A percentile compares a stretch with the other conserved stretches of the same genome.
Conservation (phyloP, 1,140 invertebrate genomes). For the Drosophila setifemur region DNA sequence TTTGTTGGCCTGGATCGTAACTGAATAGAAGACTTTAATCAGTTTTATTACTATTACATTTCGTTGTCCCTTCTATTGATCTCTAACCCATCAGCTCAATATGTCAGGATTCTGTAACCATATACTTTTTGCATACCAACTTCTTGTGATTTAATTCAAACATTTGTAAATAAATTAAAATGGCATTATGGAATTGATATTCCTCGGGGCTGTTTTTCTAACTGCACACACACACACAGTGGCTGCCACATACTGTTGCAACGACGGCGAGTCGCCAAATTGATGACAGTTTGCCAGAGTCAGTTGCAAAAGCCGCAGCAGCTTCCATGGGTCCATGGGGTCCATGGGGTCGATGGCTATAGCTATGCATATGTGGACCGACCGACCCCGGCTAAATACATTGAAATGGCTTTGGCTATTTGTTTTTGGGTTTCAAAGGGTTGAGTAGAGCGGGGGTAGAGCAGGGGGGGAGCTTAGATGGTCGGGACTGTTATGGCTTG, state of each 20-base stretch:
- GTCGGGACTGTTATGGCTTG: slow-evolving; percentile 67
- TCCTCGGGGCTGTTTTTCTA: neutral
- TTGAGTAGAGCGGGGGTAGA: neutral
- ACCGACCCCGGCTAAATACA: slow-evolving; percentile 72
- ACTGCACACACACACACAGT: slow-evolving; percentile 4
- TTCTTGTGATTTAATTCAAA: too few relatives aligned
- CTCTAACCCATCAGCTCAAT: too few relatives aligned
- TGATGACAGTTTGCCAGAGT: slow-evolving; percentile 75
- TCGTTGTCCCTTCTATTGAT: too few relatives aligned
- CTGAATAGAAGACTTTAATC: too few relatives aligned
- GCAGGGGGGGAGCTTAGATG: slow-evolving; percentile 3
- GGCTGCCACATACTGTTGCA: slow-evolving; percentile 20
- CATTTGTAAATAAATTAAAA: neutral
- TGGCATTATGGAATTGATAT: neutral
- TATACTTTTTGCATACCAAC: too few relatives aligned
- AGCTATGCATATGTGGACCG: slow-evolving; percentile 64
- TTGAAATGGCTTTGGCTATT: slow-evolving; percentile 77
- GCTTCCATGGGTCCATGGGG: slow-evolving; percentile 32
- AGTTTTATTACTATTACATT: too few relatives aligned
- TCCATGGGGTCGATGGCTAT: slow-evolving; percentile 16
- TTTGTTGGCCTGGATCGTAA: too few relatives aligned
- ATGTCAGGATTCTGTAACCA: too few relatives aligned
- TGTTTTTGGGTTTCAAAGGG: slow-evolving; percentile 58
- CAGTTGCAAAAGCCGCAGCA: slow-evolving; percentile 77
- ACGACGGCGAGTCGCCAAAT: slow-evolving; percentile 57